Evolutionary conservation across 1,140 invertebrate genomes (phyloP).

Genomic region (Drosophila elegans): DNA sequence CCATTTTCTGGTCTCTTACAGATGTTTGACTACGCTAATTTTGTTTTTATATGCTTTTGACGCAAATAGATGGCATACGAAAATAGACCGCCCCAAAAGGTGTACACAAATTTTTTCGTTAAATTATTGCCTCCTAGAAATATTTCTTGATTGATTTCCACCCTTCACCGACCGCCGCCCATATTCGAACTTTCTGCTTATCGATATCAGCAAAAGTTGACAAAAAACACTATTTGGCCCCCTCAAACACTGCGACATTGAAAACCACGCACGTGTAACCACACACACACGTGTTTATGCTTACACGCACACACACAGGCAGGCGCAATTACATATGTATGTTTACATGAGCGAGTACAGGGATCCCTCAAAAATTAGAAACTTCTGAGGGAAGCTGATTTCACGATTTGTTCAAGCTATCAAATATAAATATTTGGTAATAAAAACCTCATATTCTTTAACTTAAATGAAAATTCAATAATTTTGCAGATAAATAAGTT

Average conservation of each 20-base stretch:
- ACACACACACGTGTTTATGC: slow-evolving; percentile 13
- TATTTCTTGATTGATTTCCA: slow-evolving; percentile 36
- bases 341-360: slow-evolving; percentile 22
- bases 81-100: slow-evolving; percentile 29
- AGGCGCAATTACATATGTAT: slow-evolving; percentile 11
- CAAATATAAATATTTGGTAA: no score
- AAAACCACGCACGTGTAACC: slow-evolving; percentile 38
- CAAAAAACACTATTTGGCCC: slow-evolving; percentile 32
- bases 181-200: slow-evolving; percentile 5
- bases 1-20: not conserved
- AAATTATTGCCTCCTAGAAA: slow-evolving; percentile 14
- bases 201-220: slow-evolving; percentile 33
- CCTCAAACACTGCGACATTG: slow-evolving; percentile 43
- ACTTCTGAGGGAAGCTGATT: not conserved
- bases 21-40: slow-evolving; percentile 1
- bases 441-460: no score
- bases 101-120: slow-evolving; percentile 21
- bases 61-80: slow-evolving; percentile 18
- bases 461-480: no score
- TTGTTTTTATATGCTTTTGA: not conserved
- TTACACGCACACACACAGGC: slow-evolving; percentile 16
- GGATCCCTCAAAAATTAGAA: not conserved
- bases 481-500: no score
- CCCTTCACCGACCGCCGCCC: slow-evolving; percentile 2
- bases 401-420: no score